Base-by-base conservation (phyloP, 2,797 vertebrate genomes). In the Vultur gryphus region DNA sequence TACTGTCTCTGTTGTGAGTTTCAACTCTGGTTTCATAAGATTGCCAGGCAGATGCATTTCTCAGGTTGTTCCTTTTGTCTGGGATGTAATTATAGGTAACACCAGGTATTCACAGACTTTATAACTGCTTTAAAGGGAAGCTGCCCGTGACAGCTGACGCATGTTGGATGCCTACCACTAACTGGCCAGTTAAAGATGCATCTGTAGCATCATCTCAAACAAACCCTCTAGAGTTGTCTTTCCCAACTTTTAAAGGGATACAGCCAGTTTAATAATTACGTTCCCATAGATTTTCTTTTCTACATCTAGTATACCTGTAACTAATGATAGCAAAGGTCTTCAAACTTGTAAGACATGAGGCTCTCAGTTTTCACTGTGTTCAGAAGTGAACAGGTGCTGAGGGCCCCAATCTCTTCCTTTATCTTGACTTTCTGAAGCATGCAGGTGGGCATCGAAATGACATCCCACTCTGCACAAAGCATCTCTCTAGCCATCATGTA, bases 61-160 rank as follows among this genome's bases (percentile, higher is more conserved):
- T 89, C 87, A 85, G 67, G 44, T 35, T 85, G 39, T 46, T 84
- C 79, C 87, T 96, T 96, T 95, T 94, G 93, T 95, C 78, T 84
- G 12, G 5, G 33, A 48, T 26, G 21, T 96, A 96, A 96, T 96
- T 97, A 95, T 9, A 94, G 58, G 84, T 83, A 89, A 83, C 81
- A 33, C 2, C 17, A 66, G 81, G 15, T 61, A 65, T 61, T 89
- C 82, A 66, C 52, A 65, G 46, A 71, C n/a, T 81, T 80, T 75
- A 5, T 55, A 83, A 81, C 54, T 84, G 57, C 65, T 96, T 95
- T 91, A 88, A 86, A 78, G 86, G 87, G 78, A 93, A 95, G 39
- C 89, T 94, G 91, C 78, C 81, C 84, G 79, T 7, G 13, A 73
- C 35, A 78, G 48, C 51, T 94, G 95, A 96, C 51, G 28, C 75